Conservation (phyloP, 1,140 invertebrate genomes). For the Zaprionus capensis region DNA sequence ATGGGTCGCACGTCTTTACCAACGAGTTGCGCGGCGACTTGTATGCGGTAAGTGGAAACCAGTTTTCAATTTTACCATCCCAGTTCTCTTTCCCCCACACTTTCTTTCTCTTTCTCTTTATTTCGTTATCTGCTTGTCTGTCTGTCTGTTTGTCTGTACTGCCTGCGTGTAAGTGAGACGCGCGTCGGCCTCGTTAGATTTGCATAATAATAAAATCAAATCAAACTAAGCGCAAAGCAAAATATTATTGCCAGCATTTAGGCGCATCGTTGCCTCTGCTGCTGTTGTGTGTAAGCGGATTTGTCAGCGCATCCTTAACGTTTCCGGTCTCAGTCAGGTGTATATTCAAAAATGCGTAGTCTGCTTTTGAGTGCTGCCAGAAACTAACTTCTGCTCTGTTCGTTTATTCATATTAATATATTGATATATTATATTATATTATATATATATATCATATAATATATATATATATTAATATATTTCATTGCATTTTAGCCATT, state of each 20-base stretch:
- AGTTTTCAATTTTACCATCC: background rate
- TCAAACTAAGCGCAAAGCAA: constrained; percentile 25
- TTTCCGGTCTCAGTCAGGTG: background rate
- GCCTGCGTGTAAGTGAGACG: background rate
- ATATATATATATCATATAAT: no score
- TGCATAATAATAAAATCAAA: constrained; percentile 43
- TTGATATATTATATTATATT: no score
- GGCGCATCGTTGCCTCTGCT: background rate
- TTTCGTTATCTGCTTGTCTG: background rate
- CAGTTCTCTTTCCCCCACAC: background rate
- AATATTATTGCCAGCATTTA: constrained; percentile 23
- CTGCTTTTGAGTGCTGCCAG: background rate
- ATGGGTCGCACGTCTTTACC: constrained; percentile 47
- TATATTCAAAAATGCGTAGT: background rate
- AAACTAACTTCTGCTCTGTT: background rate
- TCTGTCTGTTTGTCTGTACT: background rate
- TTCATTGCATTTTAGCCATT: no score
- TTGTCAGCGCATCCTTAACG: background rate
- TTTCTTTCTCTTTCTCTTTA: background rate
- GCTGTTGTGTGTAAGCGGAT: background rate
- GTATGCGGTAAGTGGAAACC: constrained; percentile 65
- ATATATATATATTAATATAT: no score
- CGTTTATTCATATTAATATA: no score
- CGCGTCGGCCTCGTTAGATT: constrained; percentile 7
- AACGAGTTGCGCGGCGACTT: constrained; percentile 73